A percentile compares a stretch with the other conserved stretches of the same genome.
phyloP scores from a whole-genome alignment of 1,140 invertebrate species.

The Pararge aegeria region DNA sequence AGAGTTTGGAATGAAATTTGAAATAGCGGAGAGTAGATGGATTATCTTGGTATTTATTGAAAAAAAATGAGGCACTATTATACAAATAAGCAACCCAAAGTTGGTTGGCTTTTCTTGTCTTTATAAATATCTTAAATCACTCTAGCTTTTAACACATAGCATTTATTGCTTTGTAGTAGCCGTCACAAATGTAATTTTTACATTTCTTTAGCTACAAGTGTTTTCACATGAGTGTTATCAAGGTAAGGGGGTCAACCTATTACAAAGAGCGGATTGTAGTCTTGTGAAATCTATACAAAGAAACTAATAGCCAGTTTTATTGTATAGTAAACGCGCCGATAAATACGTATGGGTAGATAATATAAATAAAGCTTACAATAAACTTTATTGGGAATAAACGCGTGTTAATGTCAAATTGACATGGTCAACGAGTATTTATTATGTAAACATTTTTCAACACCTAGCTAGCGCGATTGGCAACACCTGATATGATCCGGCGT shows the following conservation, averaged over 20 bases:
- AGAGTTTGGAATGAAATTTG: too few species aligned
- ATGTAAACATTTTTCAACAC: conserved; percentile 30
- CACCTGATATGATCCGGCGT: neutral
- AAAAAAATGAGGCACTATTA: too few species aligned
- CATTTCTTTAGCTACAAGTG: too few species aligned
- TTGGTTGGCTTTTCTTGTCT: too few species aligned
- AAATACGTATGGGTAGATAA: conserved; percentile 2
- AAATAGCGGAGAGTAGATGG: too few species aligned
- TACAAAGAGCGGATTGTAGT: conserved; percentile 3
- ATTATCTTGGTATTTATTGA: too few species aligned
- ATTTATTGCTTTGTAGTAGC: too few species aligned
- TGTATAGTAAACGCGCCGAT: neutral
- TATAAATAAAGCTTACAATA: conserved; percentile 7
- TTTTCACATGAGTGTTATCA: too few species aligned
- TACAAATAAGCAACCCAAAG: too few species aligned
- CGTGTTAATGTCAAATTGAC: conserved; percentile 21
- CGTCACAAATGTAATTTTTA: too few species aligned
- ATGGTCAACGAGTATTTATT: conserved; percentile 19
- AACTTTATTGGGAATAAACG: conserved; percentile 10
- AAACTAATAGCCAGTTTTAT: conserved; percentile 3
- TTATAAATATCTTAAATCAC: too few species aligned
- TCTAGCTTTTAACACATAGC: too few species aligned
- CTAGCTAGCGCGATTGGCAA: conserved; percentile 24
- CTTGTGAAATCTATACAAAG: conserved; percentile 8
- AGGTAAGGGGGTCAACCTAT: neutral